Base-by-base conservation (phyloP, 2,797 vertebrate genomes). In the Coendou prehensilis region DNA sequence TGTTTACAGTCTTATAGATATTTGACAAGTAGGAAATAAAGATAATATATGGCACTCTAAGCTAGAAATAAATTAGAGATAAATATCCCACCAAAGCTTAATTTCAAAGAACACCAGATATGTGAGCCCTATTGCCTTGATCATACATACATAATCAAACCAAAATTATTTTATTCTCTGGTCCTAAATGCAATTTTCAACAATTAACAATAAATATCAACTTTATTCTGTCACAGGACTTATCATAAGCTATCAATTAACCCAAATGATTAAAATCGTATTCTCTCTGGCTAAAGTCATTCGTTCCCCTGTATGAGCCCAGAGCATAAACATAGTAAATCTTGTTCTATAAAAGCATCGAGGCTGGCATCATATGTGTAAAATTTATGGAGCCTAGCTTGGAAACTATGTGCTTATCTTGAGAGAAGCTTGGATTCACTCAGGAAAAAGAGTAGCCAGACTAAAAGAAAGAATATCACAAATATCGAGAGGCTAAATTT, bases 241-340 rank as follows among this genome's bases (percentile, higher is more conserved):
- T 52, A 82, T 7, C 3, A n/a, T 64, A 54, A 92, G 33, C 10
- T 45, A 67, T 93, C 54, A 78, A 33, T 71, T 84, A 45, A 84
- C 52, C 30, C 81, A 89, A 85, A 1, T 89, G 54, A 87, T 86
- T 28, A 80, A 93, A 96, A 90, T 84, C 0, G 57, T n/a, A 81
- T 83, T 92, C 88, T 95, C 4, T 81, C 45, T 59, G 84, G 22
- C 28, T 37, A 67, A 90, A 76, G 45, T 85, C 78, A 73, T 91
- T 50, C 0, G 0, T 76, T 96, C 13, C 23, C 22, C 41, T 91
- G 7, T 69, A n/a, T 80, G 80, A 89, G 33, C 14, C 45, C 67
- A 64, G 3, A 47, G 11, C 52, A 83, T 93, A 89, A 89, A 63
- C 84, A 76, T 18, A 87, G 47, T 71, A 81, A 81, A 95, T 96